Base-by-base conservation (phyloP, 1,140 invertebrate species). In the Sycophaga agraensis region DNA sequence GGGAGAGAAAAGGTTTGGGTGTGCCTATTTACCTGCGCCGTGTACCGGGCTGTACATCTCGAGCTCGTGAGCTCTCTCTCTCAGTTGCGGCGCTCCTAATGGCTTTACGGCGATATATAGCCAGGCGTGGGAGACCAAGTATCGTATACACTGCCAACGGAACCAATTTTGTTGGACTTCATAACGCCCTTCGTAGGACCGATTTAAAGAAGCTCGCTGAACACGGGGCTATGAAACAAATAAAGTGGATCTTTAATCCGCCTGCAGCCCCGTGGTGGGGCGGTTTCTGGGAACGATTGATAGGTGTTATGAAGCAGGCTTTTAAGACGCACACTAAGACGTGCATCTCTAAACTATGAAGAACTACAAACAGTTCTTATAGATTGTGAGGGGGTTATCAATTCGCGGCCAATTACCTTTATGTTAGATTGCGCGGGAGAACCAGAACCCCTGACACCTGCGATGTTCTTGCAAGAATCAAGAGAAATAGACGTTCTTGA, bases 111-210 rank as follows among this genome's bases (percentile, higher is more conserved):
- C 43, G 66, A 2, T 70, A 70, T 31, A 66, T 75, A 6, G 63
- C 40, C 0, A 45, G 68, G 1, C 53, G 71, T 63, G 73, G 75
- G 28, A 55, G 71, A 59, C 76, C 73, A 2, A 37, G 28, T 2
- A 68, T 67, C 1, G 70, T 83, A 9, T 81, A 73, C 43, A 76
- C 68, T 42, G 75, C 82, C 53, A 81, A 82, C 46, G 79, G 70
- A 0, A 73, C 69, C 5, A 76, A 76, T 66, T 78, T 81, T 48
- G 60, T 64, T 17, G 71, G 68, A 12, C 49, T 63, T 0, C 28
- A 56, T n/a, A 77, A 74, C 55, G 24, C 58, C 22, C 68, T 76
- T 2, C 46, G 42, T 24, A 56, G 43, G 19, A n/a, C 76, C 7
- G 65, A 80, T 63, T 77, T 72, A 71, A 39, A 65, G 14, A 26